Conservation (phyloP, 2,888 invertebrate genomes). For the Cantharis nigra region DNA sequence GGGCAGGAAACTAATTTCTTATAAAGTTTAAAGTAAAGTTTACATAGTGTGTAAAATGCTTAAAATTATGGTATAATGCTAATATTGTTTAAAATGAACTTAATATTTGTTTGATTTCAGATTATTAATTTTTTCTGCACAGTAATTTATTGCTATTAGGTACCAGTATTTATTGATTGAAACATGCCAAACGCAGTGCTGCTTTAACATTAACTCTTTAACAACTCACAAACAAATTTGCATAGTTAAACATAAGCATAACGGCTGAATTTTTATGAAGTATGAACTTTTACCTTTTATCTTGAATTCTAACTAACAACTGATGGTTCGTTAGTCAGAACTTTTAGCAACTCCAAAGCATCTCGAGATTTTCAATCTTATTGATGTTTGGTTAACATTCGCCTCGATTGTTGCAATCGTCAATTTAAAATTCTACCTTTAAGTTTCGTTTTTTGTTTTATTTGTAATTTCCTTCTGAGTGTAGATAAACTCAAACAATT, state of each 20-base stretch:
- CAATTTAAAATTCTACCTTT: slow-evolving; percentile 10
- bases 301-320: slow-evolving; percentile 5
- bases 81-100: neutral
- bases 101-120: neutral
- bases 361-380: slow-evolving; percentile 14
- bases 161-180: neutral
- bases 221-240: neutral
- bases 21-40: neutral
- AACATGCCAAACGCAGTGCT: neutral
- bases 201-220: neutral
- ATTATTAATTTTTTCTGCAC: neutral
- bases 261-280: slow-evolving; percentile 9
- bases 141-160: neutral
- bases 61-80: neutral
- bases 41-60: neutral
- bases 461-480: neutral
- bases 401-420: slow-evolving; percentile 1
- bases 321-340: slow-evolving; percentile 11
- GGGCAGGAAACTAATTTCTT: slow-evolving; percentile 7
- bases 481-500: neutral
- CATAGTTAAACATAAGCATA: neutral
- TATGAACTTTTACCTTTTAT: neutral
- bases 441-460: neutral
- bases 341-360: slow-evolving; percentile 1
- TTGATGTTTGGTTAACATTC: slow-evolving; percentile 6